Percentiles rank a stretch among this genome's conserved stretches.
These are phyloP conservation scores for Hypsibius dujardini DNA, from an alignment of 1,140 invertebrate genomes.

Conservation along the genomic window DNA sequence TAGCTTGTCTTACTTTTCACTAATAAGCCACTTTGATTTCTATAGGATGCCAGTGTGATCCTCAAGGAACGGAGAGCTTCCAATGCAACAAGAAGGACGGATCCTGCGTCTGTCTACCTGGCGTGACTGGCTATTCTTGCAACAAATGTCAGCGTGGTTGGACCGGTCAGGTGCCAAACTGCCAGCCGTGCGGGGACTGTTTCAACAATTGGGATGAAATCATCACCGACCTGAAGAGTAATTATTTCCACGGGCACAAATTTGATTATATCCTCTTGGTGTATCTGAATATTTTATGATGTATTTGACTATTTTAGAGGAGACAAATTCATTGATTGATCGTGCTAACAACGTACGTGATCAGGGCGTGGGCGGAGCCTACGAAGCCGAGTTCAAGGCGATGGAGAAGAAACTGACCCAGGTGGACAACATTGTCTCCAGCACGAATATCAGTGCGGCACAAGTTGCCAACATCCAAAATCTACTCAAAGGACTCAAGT, in stretches of 20 bases:
- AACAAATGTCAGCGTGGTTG: conserved; percentile 84
- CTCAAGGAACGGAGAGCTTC: conserved; percentile 21
- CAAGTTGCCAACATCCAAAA: conserved; percentile 49
- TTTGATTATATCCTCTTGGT: background rate
- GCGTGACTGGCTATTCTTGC: conserved; percentile 82
- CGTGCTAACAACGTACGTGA: background rate
- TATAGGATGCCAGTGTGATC: conserved; percentile 31
- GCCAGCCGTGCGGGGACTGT: conserved; percentile 88
- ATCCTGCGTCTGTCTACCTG: conserved; percentile 65
- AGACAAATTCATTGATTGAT: background rate
- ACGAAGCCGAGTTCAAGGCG: conserved; percentile 73
- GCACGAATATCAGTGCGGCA: conserved; percentile 48
- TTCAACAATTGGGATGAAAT: conserved; percentile 95
- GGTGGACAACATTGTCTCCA: conserved; percentile 55
- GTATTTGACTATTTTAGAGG: background rate
- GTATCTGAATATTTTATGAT: background rate
- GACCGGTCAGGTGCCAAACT: conserved; percentile 68
- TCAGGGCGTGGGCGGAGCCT: conserved; percentile 45
- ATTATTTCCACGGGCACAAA: background rate
- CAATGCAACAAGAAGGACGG: conserved; percentile 63
- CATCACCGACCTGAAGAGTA: conserved; percentile 50
- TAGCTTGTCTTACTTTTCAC: no score
- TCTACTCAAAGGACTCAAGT: conserved; percentile 41
- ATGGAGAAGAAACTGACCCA: conserved; percentile 67
- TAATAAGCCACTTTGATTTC: no score